phyloP scores from a whole-genome alignment of 2,113 vertebrate species.

The Phalacrocorax carbo region DNA sequence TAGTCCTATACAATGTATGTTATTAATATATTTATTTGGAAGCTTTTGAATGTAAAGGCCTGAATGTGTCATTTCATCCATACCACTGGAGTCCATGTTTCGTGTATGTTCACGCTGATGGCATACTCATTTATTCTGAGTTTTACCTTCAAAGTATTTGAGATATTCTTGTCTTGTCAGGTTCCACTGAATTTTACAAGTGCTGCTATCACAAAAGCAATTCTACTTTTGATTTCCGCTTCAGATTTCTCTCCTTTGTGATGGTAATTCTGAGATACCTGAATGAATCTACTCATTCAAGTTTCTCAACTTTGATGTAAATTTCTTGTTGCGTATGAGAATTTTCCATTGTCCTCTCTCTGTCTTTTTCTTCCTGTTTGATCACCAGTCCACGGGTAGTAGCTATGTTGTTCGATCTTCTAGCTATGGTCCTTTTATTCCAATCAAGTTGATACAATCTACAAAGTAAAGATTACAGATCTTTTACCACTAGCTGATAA shows the following conservation, averaged over 20 bases:
- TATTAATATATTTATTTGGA: not conserved
- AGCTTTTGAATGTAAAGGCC: not conserved
- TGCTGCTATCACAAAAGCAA: not conserved
- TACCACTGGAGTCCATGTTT: not conserved
- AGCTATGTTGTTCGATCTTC: not conserved
- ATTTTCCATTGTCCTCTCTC: not conserved
- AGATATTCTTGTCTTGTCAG: not conserved
- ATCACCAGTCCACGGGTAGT: not conserved
- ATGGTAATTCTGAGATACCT: constrained; percentile 20
- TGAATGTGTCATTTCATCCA: not conserved
- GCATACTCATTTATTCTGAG: not conserved
- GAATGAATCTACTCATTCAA: constrained; percentile 12
- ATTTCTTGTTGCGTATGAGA: not conserved
- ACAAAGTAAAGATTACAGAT: not conserved
- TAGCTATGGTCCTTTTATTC: not conserved
- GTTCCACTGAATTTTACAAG: constrained; percentile 9
- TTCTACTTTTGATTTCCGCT: constrained; percentile 22
- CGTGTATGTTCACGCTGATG: not conserved
- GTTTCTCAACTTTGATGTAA: constrained; percentile 35
- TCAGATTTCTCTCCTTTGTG: constrained; percentile 23
- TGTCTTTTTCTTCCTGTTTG: not conserved
- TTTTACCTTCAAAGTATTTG: not conserved
- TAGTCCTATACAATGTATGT: not conserved
- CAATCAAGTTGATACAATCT: not conserved
- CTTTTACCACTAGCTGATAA: not conserved